Evolutionary conservation across 2,113 vertebrate species (phyloP).

Genomic region (Oxygymnocypris stewartii): DNA sequence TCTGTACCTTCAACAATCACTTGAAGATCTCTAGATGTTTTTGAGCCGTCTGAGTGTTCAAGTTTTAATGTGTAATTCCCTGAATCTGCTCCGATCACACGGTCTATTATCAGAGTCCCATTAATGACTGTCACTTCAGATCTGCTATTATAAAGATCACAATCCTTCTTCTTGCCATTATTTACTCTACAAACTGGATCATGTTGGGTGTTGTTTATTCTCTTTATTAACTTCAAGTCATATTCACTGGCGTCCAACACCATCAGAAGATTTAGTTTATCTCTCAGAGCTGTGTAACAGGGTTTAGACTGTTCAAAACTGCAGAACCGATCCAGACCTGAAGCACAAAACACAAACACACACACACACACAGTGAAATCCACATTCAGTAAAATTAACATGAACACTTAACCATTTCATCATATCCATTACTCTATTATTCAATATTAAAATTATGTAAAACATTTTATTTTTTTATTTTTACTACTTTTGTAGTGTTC

Average conservation of each 20-base stretch:
- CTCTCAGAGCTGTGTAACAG: conserved; percentile 27
- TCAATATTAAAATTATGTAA: too few species aligned
- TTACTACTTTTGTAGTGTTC: too few species aligned
- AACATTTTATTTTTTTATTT: too few species aligned
- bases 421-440: too few species aligned
- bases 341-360: background rate
- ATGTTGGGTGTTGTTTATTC: background rate
- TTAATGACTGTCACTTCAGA: background rate
- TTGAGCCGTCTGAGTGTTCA: background rate
- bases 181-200: background rate
- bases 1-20: conserved; percentile 8
- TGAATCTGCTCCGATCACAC: background rate
- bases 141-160: background rate
- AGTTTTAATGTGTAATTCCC: background rate
- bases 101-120: background rate
- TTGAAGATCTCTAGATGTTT: conserved; percentile 17
- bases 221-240: background rate
- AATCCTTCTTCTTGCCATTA: background rate
- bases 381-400: too few species aligned
- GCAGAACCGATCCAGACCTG: background rate
- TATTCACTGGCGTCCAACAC: background rate
- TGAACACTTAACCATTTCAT: too few species aligned
- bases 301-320: background rate
- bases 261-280: background rate
- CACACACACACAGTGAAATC: background rate